Conservation (phyloP, 2,797 vertebrate genomes). For the Pampus argenteus region DNA sequence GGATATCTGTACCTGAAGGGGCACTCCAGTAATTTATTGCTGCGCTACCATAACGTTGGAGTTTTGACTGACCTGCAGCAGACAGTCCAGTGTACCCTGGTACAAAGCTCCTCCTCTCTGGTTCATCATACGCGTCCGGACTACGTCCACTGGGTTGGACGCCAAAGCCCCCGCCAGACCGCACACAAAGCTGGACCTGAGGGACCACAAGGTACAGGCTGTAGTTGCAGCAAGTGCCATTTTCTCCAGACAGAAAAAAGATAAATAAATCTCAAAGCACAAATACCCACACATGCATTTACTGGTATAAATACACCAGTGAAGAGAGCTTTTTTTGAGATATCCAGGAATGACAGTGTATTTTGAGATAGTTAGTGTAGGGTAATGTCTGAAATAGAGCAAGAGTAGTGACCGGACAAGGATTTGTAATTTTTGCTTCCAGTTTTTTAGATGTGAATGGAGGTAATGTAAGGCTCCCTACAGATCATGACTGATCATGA, state of each 20-base stretch:
- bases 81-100: constrained; percentile 93
- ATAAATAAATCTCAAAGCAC: neutral
- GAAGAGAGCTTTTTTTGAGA: neutral
- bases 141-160: constrained; percentile 96
- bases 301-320: constrained; percentile 29
- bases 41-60: neutral
- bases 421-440: neutral
- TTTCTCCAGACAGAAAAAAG: neutral
- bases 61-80: constrained; percentile 83
- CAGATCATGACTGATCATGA: neutral
- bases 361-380: neutral
- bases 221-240: neutral
- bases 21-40: neutral
- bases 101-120: constrained; percentile 92
- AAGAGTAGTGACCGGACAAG: neutral
- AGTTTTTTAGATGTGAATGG: neutral
- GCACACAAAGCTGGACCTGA: constrained; percentile 94
- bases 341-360: neutral
- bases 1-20: neutral
- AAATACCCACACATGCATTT: neutral
- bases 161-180: constrained; percentile 94
- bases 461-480: neutral
- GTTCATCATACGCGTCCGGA: constrained; percentile 98
- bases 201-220: neutral
- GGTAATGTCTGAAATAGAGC: neutral